Evolutionary conservation across 2,888 invertebrate species (phyloP).

Genomic region (Patella caerulea): DNA sequence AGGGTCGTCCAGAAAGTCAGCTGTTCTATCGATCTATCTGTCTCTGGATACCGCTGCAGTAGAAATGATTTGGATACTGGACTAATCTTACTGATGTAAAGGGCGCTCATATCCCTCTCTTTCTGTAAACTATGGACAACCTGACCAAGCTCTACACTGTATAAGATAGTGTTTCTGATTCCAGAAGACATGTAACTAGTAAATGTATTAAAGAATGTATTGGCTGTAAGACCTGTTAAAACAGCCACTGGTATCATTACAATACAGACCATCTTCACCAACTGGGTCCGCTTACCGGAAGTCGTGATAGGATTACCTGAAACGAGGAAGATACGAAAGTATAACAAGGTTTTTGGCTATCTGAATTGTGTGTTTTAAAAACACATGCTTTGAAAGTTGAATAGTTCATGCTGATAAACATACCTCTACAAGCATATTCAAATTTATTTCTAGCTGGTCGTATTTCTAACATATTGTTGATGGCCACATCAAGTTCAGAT

Average conservation of each 20-base stretch:
- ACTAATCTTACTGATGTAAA: constrained; percentile 57
- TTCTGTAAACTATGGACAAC: constrained; percentile 46
- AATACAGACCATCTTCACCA: constrained; percentile 57
- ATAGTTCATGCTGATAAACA: not conserved
- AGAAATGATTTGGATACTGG: constrained; percentile 58
- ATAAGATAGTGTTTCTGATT: constrained; percentile 44
- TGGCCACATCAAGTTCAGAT: constrained; percentile 55
- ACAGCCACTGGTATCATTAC: constrained; percentile 55
- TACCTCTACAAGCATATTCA: constrained; percentile 53
- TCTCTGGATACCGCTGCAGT: constrained; percentile 54
- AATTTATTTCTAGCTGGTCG: constrained; percentile 46
- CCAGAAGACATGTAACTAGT: constrained; percentile 46
- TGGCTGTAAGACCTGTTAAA: constrained; percentile 55
- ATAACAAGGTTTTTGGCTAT: too few relatives aligned
- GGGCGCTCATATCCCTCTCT: constrained; percentile 62
- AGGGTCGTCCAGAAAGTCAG: constrained; percentile 53
- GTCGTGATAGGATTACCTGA: constrained; percentile 60
- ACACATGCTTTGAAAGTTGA: too few relatives aligned
- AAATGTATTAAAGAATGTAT: constrained; percentile 51
- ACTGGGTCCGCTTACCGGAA: constrained; percentile 55
- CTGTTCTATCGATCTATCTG: constrained; percentile 52
- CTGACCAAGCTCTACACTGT: constrained; percentile 23
- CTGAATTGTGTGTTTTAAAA: too few relatives aligned
- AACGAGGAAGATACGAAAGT: too few relatives aligned
- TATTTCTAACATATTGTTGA: constrained; percentile 57